Evolutionary conservation across 2,888 invertebrate genomes (phyloP).

Genomic region (Melanostoma scalare): DNA sequence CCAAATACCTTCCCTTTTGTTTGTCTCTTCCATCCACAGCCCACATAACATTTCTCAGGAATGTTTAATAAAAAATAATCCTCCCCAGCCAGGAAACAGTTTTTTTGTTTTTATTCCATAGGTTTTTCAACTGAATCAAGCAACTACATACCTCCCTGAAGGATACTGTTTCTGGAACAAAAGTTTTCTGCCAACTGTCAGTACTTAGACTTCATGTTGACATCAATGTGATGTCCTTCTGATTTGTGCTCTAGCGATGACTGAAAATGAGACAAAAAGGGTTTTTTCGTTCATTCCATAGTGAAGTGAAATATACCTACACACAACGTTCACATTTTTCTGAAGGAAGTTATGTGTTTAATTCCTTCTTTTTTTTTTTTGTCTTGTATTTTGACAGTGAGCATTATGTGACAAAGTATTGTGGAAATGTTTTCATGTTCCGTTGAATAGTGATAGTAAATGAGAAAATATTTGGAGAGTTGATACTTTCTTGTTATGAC

Average conservation of each 20-base stretch:
- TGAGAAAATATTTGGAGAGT: too few relatives aligned
- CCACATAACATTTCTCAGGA: background rate
- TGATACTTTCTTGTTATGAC: too few relatives aligned
- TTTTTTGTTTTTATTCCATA: background rate
- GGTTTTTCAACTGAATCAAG: background rate
- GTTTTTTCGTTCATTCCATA: slow-evolving; percentile 9
- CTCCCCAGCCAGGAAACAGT: slow-evolving; percentile 4
- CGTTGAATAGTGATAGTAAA: too few relatives aligned
- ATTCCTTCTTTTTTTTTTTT: too few relatives aligned
- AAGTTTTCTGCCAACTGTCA: slow-evolving; percentile 58
- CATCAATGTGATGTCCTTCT: slow-evolving; percentile 63
- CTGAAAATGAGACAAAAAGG: slow-evolving; percentile 26
- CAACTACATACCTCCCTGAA: slow-evolving; percentile 14
- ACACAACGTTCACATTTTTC: too few relatives aligned
- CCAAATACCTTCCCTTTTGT: background rate
- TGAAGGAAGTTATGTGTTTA: too few relatives aligned
- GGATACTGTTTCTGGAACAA: slow-evolving; percentile 40
- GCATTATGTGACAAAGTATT: too few relatives aligned
- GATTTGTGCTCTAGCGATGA: slow-evolving; percentile 49
- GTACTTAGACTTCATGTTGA: slow-evolving; percentile 67
- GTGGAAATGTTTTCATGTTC: too few relatives aligned
- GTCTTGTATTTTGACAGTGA: too few relatives aligned
- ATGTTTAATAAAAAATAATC: slow-evolving; percentile 12
- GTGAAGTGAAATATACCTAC: background rate
- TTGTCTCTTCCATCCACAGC: background rate